phyloP scores from a whole-genome alignment of 2,888 invertebrate species.

The Cerceris rybyensis region DNA sequence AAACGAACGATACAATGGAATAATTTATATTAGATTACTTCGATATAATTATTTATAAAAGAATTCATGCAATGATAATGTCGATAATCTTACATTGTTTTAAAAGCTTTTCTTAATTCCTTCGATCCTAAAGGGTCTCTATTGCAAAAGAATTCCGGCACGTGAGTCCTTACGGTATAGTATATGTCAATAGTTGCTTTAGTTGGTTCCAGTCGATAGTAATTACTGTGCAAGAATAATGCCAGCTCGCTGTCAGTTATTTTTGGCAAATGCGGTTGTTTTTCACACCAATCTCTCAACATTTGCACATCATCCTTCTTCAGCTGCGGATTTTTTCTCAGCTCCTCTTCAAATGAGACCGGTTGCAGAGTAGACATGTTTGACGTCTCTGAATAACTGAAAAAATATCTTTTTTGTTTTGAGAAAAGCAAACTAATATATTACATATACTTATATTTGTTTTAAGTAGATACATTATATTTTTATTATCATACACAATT shows the following conservation, averaged over 20 bases:
- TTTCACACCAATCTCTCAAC: conserved; percentile 85
- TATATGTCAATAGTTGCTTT: conserved; percentile 88
- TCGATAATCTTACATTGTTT: conserved; percentile 82
- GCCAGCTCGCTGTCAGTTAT: conserved; percentile 85
- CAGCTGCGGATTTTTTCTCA: conserved; percentile 85
- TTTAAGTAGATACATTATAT: too few species aligned
- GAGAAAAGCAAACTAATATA: not conserved
- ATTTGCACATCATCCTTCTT: conserved; percentile 85
- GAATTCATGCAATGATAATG: not conserved
- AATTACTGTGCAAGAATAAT: conserved; percentile 87
- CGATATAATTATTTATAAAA: not conserved
- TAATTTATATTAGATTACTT: not conserved
- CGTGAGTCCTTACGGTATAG: conserved; percentile 86
- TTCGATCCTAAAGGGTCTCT: conserved; percentile 82
- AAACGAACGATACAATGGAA: not conserved
- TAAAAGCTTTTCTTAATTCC: conserved; percentile 82
- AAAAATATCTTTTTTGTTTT: not conserved
- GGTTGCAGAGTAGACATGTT: conserved; percentile 40
- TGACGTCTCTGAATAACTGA: not conserved
- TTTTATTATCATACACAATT: too few species aligned
- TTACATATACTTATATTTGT: not conserved
- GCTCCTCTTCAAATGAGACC: conserved; percentile 83
- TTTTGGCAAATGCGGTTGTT: conserved; percentile 87
- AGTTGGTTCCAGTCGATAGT: conserved; percentile 86
- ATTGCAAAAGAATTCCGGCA: conserved; percentile 80